Percentiles rank a stretch among this genome's conserved stretches.
phyloP scores from a whole-genome alignment of 2,797 vertebrate genomes.

The Peromyscus nudipes region DNA sequence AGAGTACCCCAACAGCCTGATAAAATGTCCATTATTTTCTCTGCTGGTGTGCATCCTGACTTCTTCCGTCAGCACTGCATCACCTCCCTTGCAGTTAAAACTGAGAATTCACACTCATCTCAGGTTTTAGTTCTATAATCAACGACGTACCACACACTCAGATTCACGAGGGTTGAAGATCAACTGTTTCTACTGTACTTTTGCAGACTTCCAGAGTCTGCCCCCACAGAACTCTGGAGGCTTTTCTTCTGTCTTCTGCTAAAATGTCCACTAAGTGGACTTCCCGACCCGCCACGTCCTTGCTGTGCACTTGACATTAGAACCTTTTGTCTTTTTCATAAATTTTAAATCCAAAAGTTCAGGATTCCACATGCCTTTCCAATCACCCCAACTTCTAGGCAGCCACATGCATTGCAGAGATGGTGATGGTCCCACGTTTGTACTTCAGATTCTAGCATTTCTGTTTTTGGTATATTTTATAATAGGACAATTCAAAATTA shows the following conservation, averaged over 20 bases:
- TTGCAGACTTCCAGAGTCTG: not conserved
- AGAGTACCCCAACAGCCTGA: not conserved
- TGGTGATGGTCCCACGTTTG: not conserved
- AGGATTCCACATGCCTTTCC: not conserved
- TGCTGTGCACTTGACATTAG: not conserved
- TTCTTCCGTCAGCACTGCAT: not conserved
- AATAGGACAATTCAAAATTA: not conserved
- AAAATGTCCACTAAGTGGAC: not conserved
- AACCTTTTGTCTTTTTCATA: not conserved
- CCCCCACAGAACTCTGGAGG: fast-evolving
- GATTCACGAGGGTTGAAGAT: not conserved
- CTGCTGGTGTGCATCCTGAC: not conserved
- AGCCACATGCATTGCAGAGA: not conserved
- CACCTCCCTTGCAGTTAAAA: not conserved
- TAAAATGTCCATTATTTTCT: no score
- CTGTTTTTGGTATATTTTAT: not conserved
- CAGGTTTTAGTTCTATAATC: not conserved
- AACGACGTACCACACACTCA: not conserved
- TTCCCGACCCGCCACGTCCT: no score
- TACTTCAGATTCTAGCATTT: not conserved
- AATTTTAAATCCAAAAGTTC: not conserved
- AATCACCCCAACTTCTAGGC: not conserved
- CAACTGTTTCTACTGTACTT: not conserved
- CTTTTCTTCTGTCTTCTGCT: not conserved
- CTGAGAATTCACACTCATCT: not conserved